Percentiles rank a stretch among this genome's conserved stretches.
phyloP scores from a whole-genome alignment of 2,113 vertebrate species.

The Geococcyx californianus region DNA sequence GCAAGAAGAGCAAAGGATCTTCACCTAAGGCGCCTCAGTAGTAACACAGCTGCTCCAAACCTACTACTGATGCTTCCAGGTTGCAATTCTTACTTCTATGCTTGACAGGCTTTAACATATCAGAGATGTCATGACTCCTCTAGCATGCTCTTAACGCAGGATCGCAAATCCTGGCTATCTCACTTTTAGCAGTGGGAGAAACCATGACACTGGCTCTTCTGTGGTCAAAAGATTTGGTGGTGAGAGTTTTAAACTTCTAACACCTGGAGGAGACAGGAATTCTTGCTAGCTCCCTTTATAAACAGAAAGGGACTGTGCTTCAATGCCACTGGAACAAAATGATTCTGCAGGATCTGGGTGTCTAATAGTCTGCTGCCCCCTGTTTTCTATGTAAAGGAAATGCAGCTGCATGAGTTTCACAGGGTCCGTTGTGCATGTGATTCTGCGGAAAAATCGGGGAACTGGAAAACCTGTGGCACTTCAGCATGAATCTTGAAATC shows the following conservation, averaged over 20 bases:
- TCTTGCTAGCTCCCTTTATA: background rate
- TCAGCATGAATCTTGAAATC: background rate
- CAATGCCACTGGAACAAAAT: rapidly evolving
- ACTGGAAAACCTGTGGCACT: background rate
- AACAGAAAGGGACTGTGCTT: background rate
- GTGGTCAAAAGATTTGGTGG: background rate
- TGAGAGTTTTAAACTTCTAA: background rate
- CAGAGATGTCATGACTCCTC: background rate
- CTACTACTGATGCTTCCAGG: background rate
- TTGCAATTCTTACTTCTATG: background rate
- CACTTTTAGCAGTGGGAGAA: background rate
- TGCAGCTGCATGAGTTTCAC: background rate
- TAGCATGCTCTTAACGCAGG: background rate
- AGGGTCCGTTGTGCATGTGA: rapidly evolving
- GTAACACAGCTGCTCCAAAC: background rate
- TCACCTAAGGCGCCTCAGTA: background rate
- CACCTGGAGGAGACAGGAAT: background rate
- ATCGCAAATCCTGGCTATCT: background rate
- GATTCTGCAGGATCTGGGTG: background rate
- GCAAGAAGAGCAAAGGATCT: background rate
- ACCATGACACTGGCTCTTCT: background rate
- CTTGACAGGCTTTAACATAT: background rate
- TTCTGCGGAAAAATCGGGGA: background rate
- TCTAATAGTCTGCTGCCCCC: background rate
- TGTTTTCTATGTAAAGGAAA: background rate